Evolutionary conservation across 1,140 invertebrate genomes (phyloP), one percentile per base, ranked within the genome.

Genomic region (Ips typographus): DNA sequence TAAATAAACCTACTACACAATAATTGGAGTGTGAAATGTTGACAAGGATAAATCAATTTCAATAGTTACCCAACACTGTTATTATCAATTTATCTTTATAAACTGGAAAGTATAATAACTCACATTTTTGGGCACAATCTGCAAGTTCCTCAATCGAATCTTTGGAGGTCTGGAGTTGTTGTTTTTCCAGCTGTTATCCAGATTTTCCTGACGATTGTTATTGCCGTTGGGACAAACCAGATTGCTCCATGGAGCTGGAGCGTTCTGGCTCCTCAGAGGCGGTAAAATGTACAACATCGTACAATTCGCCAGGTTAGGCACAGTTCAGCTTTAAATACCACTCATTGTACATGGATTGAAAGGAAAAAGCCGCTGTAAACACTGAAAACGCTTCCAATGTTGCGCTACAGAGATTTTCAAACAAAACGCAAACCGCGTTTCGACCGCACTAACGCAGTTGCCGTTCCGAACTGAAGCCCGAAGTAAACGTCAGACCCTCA

Each of bases 191-290:
- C 65, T 22, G 39, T 49, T 52, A 57, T 70, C 65, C 51, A 68
- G 40, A 60, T 60, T 68, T 49, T 44, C 49, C 8, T 53, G 38
- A 42, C 51, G 7, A 47, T 52, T 53, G 40, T 43, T 59, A 40
- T 60, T 70, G 3, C 65, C 56, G 43, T 52, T 68, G 42, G 58
- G 47, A 51, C 72, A 73, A 49, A 71, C 47, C 44, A 73, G 64
- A 55, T 64, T 78, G 63, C 77, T 77, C 84, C 83, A 85, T n/a
- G 82, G 81, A 1, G 82, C 83, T 55, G 84, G 83, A 64, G 84
- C 82, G 56, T 81, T 80, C 8, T 82, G 80, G 52, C 80, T 79
- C 51, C 80, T 79, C 57, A 83, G 81, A 53, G 83, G 82, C 44
- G 82, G 81, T 69, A 84, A 70, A 58, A 83, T 78, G 74, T 83